These are phyloP conservation scores for Paracanthobrama guichenoti DNA, from an alignment of 2,113 vertebrate genomes.

Conservation along the genomic window DNA sequence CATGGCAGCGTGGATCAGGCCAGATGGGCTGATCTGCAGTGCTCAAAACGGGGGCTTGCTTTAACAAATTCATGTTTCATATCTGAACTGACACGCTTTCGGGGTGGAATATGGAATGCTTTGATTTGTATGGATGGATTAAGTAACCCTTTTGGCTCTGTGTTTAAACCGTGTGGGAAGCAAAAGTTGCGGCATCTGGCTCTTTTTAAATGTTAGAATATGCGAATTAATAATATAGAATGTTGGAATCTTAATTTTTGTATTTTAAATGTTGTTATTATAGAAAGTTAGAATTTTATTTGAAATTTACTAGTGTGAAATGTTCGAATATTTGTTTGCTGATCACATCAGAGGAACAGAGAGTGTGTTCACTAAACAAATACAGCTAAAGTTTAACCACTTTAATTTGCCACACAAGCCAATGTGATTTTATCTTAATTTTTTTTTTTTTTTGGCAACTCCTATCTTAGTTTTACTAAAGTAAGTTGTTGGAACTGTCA, in stretches of 20 bases:
- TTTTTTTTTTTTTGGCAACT: not conserved
- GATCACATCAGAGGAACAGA: not conserved
- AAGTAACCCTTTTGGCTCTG: not conserved
- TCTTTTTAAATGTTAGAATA: not conserved
- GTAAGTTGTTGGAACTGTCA: slow-evolving; percentile 13
- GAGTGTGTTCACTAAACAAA: not conserved
- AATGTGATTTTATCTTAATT: not conserved
- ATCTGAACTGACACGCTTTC: slow-evolving; percentile 3
- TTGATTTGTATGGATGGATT: not conserved
- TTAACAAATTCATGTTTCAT: not conserved
- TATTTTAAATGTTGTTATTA: not conserved
- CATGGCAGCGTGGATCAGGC: slow-evolving; percentile 43
- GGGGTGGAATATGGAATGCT: not conserved
- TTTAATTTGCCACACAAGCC: not conserved
- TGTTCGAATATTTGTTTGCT: not conserved
- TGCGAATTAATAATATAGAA: not conserved
- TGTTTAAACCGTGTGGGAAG: not conserved
- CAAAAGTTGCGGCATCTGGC: not conserved
- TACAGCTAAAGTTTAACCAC: not conserved
- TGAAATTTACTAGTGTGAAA: not conserved
- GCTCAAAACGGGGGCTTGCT: slow-evolving; percentile 1
- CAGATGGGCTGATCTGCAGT: slow-evolving; percentile 18
- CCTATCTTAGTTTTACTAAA: not conserved
- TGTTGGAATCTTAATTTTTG: not conserved
- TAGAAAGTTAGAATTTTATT: not conserved